Conservation (phyloP, 1,140 invertebrate species). For the Solenopsis fugax region DNA sequence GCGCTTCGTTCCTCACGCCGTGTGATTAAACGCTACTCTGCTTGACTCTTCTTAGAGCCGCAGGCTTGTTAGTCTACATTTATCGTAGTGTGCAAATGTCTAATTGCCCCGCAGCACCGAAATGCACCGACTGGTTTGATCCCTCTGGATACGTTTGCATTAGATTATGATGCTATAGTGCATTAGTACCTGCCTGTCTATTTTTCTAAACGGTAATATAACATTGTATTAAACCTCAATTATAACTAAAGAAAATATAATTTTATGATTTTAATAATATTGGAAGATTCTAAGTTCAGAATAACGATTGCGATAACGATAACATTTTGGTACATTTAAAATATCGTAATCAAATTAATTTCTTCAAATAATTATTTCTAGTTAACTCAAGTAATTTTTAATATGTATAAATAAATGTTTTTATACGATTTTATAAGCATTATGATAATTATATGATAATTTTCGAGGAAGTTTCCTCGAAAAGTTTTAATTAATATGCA, state of each 20-base stretch:
- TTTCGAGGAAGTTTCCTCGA: not conserved
- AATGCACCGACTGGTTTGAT: not conserved
- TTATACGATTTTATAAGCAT: not conserved
- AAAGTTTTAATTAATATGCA: not conserved
- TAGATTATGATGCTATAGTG: not conserved
- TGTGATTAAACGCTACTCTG: conserved; percentile 3
- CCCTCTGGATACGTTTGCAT: not conserved
- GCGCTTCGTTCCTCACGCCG: not conserved
- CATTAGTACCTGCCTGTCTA: not conserved
- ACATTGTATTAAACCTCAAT: not conserved
- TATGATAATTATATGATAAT: not conserved
- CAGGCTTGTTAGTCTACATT: not conserved
- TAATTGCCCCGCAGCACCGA: conserved; percentile 6
- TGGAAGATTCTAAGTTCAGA: not conserved
- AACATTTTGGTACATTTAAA: not conserved
- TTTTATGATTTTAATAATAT: not conserved
- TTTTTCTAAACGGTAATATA: not conserved
- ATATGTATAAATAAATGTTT: not conserved
- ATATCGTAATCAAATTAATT: not conserved
- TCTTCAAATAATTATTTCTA: not conserved
- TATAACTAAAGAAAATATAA: not conserved
- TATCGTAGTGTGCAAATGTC: not conserved
- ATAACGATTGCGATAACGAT: not conserved
- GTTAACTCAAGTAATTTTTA: not conserved
- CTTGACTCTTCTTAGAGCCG: conserved; percentile 23